Percentiles rank a stretch among this genome's conserved stretches.
These are phyloP conservation scores for Conus betulinus DNA, from an alignment of 1,140 invertebrate species.

Conservation along the genomic window DNA sequence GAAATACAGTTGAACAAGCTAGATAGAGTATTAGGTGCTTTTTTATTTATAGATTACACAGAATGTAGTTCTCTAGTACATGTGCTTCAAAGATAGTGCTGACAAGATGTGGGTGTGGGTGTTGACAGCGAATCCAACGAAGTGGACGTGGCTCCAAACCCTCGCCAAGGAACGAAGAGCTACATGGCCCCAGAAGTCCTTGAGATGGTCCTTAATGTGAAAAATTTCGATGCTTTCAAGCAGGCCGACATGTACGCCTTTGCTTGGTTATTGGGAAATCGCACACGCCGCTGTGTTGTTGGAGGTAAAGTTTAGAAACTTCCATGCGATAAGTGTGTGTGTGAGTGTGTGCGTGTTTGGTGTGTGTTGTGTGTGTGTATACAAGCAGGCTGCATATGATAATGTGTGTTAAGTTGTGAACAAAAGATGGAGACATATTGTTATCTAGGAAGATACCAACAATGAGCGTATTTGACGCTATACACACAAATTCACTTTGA, in stretches of 20 bases:
- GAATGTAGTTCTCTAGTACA: no score
- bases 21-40: no score
- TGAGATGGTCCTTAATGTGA: constrained; percentile 85
- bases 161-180: constrained; percentile 83
- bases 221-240: constrained; percentile 96
- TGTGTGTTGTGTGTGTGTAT: background rate
- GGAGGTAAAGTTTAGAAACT: constrained; percentile 52
- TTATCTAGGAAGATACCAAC: no score
- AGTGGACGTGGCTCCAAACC: constrained; percentile 73
- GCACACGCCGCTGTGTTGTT: constrained; percentile 66
- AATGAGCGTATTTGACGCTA: no score
- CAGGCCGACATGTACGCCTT: constrained; percentile 97
- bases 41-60: no score
- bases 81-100: no score
- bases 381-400: no score
- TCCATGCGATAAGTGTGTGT: background rate
- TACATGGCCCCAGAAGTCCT: constrained; percentile 95
- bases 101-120: background rate
- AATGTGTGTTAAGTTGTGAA: no score
- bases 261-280: constrained; percentile 97
- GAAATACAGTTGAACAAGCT: no score
- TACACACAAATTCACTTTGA: no score
- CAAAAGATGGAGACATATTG: no score
- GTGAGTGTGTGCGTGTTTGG: no score
- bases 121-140: constrained; percentile 61